Evolutionary conservation across 1,140 invertebrate species (phyloP).

Genomic region (Macrocentrus cingulum): DNA sequence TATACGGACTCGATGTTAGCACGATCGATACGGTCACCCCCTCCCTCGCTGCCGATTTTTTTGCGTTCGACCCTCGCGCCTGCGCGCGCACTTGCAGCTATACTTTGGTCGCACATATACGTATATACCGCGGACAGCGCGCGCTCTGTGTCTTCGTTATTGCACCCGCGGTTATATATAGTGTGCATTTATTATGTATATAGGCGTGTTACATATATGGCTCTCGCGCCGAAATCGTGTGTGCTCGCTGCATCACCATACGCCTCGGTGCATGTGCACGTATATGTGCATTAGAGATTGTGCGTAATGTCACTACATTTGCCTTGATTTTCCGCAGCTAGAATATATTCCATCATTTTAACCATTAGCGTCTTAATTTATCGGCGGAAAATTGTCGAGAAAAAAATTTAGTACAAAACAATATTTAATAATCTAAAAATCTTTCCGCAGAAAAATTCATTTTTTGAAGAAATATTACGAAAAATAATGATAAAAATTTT

Average conservation of each 20-base stretch:
- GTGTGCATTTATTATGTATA: slow-evolving; percentile 33
- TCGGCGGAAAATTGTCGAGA: too few relatives aligned
- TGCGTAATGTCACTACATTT: slow-evolving; percentile 5
- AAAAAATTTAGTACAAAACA: too few relatives aligned
- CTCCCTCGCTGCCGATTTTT: slow-evolving; percentile 44
- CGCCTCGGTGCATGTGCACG: slow-evolving; percentile 10
- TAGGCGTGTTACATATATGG: slow-evolving; percentile 24
- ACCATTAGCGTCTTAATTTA: too few relatives aligned
- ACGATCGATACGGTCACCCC: slow-evolving; percentile 54
- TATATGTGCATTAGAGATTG: slow-evolving; percentile 6
- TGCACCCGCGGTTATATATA: slow-evolving; percentile 28
- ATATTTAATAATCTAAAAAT: too few relatives aligned
- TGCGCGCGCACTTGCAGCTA: slow-evolving; percentile 35
- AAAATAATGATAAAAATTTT: too few relatives aligned
- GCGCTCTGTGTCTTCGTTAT: slow-evolving; percentile 27
- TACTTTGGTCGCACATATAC: slow-evolving; percentile 7
- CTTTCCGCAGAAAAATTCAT: too few relatives aligned
- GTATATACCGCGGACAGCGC: not conserved
- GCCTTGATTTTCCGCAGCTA: not conserved
- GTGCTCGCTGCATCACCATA: too few relatives aligned
- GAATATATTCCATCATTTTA: too few relatives aligned
- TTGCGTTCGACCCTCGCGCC: slow-evolving; percentile 46
- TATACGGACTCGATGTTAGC: slow-evolving; percentile 46
- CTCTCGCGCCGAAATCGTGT: slow-evolving; percentile 7
- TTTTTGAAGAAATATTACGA: too few relatives aligned